Base-by-base conservation (phyloP, 2,888 invertebrate species). In the Leucophenga montana region DNA sequence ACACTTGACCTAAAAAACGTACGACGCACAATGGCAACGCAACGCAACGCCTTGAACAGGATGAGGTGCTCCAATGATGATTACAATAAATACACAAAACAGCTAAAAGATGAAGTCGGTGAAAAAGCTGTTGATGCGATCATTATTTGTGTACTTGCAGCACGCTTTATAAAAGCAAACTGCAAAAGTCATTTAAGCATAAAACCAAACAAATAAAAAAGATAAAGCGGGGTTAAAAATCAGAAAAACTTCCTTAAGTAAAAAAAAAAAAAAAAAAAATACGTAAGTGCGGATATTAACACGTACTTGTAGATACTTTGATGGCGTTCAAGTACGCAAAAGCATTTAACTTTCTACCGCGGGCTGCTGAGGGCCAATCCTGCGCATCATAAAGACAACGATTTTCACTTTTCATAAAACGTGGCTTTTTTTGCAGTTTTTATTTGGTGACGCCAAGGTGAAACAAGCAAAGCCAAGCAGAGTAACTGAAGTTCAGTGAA, bases 371-470 rank as follows among this genome's bases (percentile, higher is more conserved):
- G 16, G 61, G 61, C 27, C 50, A 50, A 50, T 50, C 50, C 50
- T 50, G 50, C 50, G 50, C 50, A 18, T 50, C n/a, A 50, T 50
- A 50, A 50, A 50, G 50, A 50, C 50, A 18, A 50, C 50, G 16
- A 50, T 84, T 81, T 81, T 81, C 81, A 81, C 81, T 81, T 81
- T 81, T 84, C 84, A 81, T 83, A 84, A 84, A 84, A 48, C 79
- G 79, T 80, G 27, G 27, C 27, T 27, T 27, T 27, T n/a, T 27
- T 27, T 78, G 33, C 39, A 57, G n/a, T 14, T 13, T n/a, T 9
- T 27, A 57, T 46, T 46, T 46, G 46, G 14, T n/a, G 14, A 46
- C n/a, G 62, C 5, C 48, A 64, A 64, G 62, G 62, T 64, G 48
- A 64, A 48, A 44, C 16, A 11, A 39, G 14, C 14, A 22, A 8